These are phyloP conservation scores for Ploceus nigricollis DNA, from an alignment of 2,113 vertebrate genomes.

Conservation along the genomic window DNA sequence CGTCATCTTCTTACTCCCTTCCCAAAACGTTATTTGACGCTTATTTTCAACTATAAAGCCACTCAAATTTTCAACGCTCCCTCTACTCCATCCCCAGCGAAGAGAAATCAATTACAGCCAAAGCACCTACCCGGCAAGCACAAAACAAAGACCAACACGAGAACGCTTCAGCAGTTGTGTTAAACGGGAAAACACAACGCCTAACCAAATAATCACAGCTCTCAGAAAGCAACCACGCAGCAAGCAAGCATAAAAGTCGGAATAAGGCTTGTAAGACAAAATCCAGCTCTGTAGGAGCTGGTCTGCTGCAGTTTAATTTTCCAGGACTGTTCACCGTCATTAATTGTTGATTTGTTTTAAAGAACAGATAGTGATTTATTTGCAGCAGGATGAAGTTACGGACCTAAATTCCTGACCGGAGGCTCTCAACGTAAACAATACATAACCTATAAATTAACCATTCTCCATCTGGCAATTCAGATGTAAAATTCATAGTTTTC, in stretches of 20 bases:
- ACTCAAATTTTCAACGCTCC: not conserved
- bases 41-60: not conserved
- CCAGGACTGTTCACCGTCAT: not conserved
- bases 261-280: not conserved
- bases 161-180: not conserved
- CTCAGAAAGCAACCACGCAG: not conserved
- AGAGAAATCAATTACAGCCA: not conserved
- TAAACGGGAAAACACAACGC: not conserved
- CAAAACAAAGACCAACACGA: slow-evolving; percentile 38
- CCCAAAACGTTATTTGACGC: not conserved
- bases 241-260: not conserved
- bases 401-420: slow-evolving; percentile 26
- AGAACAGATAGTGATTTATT: slow-evolving; percentile 43
- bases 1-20: not conserved
- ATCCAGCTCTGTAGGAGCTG: not conserved
- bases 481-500: slow-evolving; percentile 53
- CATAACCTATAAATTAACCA: slow-evolving; percentile 23
- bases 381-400: slow-evolving; percentile 34
- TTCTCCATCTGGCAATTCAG: slow-evolving; percentile 37
- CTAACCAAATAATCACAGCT: not conserved
- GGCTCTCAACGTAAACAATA: slow-evolving; percentile 29
- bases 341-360: slow-evolving; percentile 41
- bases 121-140: not conserved
- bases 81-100: not conserved
- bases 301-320: not conserved